Evolutionary conservation across 1,140 invertebrate genomes (phyloP), one percentile per base, ranked within the genome.

Genomic region (Rhysida immarginata): DNA sequence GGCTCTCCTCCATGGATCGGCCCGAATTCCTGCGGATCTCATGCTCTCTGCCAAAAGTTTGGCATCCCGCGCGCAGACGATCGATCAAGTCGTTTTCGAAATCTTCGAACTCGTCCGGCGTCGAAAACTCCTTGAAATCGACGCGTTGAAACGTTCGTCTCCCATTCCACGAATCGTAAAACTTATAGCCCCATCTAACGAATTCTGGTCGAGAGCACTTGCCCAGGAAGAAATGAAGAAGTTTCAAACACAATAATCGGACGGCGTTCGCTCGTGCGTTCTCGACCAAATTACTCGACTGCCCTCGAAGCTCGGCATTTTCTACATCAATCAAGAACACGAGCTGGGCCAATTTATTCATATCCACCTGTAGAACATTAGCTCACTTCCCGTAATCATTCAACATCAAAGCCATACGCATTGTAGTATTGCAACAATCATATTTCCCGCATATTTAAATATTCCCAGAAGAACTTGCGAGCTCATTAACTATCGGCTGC

Each of bases 111-210:
- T 60, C 46, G 56, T 55, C 61, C 8, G 64, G 23, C 42, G 61
- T 66, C n/a, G n/a, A n/a, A 43, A 64, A 65, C n/a, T 64, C 62
- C 45, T 58, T 60, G 2, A 66, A 55, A 26, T 44, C 48, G 42
- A 50, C 43, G 29, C 54, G 54, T 41, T 61, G 56, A 20, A 53
- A 54, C 24, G 53, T 56, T 18, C 46, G 20, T 13, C 50, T 56
- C 18, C 16, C 13, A 11, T 24, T 3, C 27, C 13, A 23, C 2
- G 51, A 53, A 24, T 35, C 55, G 48, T 63, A 66, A 43, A 66
- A 62, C 51, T 65, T 66, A 42, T 60, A 66, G 26, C 62, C 58
- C 65, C 65, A 66, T 56, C 62, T 62, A 16, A 66, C 24, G 5
- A 53, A 27, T 20, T 3, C 16, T n/a, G 24, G 21, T 45, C 35